phyloP scores from a whole-genome alignment of 2,797 vertebrate species.

The Crax fasciolata region DNA sequence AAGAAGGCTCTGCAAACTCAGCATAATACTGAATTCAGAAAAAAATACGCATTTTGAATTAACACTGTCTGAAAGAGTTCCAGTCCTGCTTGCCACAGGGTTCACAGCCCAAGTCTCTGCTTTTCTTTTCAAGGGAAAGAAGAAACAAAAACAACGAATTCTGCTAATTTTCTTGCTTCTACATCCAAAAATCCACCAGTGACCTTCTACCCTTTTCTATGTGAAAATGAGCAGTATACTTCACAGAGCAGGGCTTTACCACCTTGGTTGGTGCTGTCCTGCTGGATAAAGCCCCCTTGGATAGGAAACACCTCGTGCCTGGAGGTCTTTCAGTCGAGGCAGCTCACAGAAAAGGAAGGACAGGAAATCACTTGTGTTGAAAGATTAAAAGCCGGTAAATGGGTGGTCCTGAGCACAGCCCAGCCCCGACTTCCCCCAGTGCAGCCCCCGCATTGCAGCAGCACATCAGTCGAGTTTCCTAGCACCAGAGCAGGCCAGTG shows the following conservation, averaged over 20 bases:
- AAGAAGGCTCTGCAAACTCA: slow-evolving; percentile 68
- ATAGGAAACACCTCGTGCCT: slow-evolving; percentile 29
- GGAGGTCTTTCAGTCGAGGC: background rate
- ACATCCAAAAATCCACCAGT: background rate
- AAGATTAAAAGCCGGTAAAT: slow-evolving; percentile 36
- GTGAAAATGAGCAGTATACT: slow-evolving; percentile 17
- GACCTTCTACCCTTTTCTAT: slow-evolving; percentile 17
- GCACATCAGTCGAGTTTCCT: background rate
- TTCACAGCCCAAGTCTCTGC: background rate
- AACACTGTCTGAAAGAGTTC: slow-evolving; percentile 41
- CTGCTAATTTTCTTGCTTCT: background rate
- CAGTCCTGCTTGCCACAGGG: slow-evolving; percentile 24
- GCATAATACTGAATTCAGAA: slow-evolving; percentile 68
- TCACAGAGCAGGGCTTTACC: background rate
- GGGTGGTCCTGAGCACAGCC: slow-evolving; percentile 1
- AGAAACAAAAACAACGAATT: background rate
- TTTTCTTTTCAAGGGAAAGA: background rate
- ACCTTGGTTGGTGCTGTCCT: background rate
- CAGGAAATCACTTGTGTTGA: slow-evolving; percentile 23
- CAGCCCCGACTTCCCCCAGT: background rate
- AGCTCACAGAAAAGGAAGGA: background rate
- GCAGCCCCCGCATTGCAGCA: background rate
- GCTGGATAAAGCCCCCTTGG: slow-evolving; percentile 28
- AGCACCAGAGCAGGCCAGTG: background rate
- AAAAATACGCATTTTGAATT: slow-evolving; percentile 49